Base-by-base conservation (phyloP, 2,113 vertebrate genomes). In the Eidolon helvum region DNA sequence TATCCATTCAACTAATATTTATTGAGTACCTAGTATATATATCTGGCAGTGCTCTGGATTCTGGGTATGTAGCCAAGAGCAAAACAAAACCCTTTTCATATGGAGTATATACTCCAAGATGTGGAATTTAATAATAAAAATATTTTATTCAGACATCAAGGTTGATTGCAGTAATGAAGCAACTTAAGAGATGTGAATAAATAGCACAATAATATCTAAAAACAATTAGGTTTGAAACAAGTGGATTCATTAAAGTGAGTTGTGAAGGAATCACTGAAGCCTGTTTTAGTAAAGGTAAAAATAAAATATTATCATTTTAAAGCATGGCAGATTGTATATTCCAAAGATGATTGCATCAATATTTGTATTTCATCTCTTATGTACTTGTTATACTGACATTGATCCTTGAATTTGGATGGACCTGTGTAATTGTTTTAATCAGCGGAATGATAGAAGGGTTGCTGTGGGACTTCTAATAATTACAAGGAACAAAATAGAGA, bases 281-380 rank as follows among this genome's bases (percentile, higher is more conserved):
- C 33, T 84, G 24, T 69, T 92, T 90, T 33, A 97, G 45, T 30
- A 65, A 40, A 95, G 57, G 26, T 30, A 16, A 94, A 53, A 93
- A 79, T 85, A 78, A 96, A 92, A 71, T 61, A 24, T 24, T 61
- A 89, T 59, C 45, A 28, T 33, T 43, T 61, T 57, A 66, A 72
- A 94, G 22, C 50, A 8, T 48, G 48, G 26, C 1, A 48, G 10
- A 72, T 35, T 45, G 1, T 57, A 84, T 75, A 65, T 82, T 71
- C 74, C 43, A 87, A 45, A 90, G 40, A 83, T 65, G 50, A 45
- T 30, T 71, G 8, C 3, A 35, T 88, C 65, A 28, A 30, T 68
- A 80, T 87, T 7, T 50, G 50, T 78, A 83, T 45, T 79, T 87
- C 43, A 75, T 57, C 15, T 30, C 7, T 63, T 38, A 28, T 38